phyloP scores from a whole-genome alignment of 2,113 vertebrate species.

The Martes martes region DNA sequence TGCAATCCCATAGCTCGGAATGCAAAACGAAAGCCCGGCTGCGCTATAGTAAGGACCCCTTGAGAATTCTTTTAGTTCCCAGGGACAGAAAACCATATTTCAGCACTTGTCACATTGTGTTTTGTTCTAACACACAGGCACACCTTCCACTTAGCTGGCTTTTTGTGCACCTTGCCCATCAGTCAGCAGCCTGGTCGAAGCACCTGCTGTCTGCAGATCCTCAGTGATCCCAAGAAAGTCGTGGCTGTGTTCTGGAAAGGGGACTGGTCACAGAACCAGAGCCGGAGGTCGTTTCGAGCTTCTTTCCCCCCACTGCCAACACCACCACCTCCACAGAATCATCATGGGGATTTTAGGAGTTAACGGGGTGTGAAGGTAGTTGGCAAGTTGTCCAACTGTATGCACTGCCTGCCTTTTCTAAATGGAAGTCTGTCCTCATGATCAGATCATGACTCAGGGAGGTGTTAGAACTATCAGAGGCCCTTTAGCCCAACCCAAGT shows the following conservation, averaged over 20 bases:
- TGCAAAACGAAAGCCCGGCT: not conserved
- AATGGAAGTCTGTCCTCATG: not conserved
- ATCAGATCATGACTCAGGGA: not conserved
- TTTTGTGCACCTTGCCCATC: not conserved
- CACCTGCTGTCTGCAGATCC: not conserved
- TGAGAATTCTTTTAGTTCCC: not conserved
- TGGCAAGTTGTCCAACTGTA: not conserved
- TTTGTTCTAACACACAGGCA: not conserved
- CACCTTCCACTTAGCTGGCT: not conserved
- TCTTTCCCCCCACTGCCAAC: not conserved
- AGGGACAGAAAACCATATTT: not conserved
- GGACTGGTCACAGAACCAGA: not conserved
- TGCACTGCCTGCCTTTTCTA: not conserved
- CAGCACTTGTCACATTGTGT: not conserved
- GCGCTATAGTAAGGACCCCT: not conserved
- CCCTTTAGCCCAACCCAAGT: not conserved
- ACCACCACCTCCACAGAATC: not conserved
- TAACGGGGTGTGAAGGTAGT: not conserved
- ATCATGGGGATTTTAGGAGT: not conserved
- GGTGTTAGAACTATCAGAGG: not conserved
- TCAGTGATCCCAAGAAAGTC: not conserved
- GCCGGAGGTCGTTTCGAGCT: not conserved
- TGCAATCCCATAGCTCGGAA: not conserved
- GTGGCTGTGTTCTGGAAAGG: not conserved
- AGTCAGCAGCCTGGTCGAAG: not conserved